Evolutionary conservation across 2,888 invertebrate genomes (phyloP), one percentile per base, ranked within the genome.

Genomic region (Cremastinae sp.): DNA sequence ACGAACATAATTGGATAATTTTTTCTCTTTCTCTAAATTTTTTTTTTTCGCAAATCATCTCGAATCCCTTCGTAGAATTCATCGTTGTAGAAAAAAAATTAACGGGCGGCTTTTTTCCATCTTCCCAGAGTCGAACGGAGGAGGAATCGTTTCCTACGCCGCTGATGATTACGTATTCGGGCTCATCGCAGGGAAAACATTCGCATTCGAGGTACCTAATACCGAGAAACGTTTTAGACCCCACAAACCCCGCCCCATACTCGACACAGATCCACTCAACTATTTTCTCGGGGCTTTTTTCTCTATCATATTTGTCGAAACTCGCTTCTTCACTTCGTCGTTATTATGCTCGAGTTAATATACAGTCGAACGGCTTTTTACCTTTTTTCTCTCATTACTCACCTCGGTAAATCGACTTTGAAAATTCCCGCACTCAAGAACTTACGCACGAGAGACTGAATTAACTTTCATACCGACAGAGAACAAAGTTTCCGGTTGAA

Each of bases 181-280:
- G 22, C 20, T 45, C 56, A 49, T 47, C 47, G 9, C 39, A 5
- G 43, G 58, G 35, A 49, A 58, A 62, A 43, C 35, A 22, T 62
- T 56, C 12, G 28, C 47, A 41, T 20, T 55, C 68, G 56, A 53
- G 61, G 51, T 55, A 53, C 35, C 39, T n/a, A n/a, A 69, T 69
- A 74, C 68, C 49, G 18, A 51, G 71, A 72, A 72, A 64, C 71
- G 71, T n/a, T 65, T 64, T 64, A 49, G 49, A 58, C 56, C 49
- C 18, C 71, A 7, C 16, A n/a, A 10, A 16, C 16, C n/a, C 8
- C 8, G n/a, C 28, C 12, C 20, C 37, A 20, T 56, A 20, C 28
- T 47, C 35, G 9, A 18, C 55, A n/a, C 35, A n/a, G 12, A 22
- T 1, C 39, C 37, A 56, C 35, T 39, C 10, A 56, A 39, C 43